Base-by-base conservation (phyloP, 2,113 vertebrate genomes). In the Chunga burmeisteri region DNA sequence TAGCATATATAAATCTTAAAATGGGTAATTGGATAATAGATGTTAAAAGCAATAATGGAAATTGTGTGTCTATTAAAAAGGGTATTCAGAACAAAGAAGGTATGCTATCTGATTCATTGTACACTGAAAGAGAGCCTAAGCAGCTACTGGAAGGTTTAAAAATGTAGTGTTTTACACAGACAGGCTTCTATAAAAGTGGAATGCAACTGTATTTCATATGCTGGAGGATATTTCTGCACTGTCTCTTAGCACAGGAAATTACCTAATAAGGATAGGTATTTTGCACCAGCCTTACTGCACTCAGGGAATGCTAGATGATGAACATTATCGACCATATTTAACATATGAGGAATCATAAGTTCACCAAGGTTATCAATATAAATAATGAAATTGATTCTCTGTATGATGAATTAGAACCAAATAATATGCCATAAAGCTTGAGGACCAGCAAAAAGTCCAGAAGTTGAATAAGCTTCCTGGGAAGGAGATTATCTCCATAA, bases 201-300 rank as follows among this genome's bases (percentile, higher is more conserved):
- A 68, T 87, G 22, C 56, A 73, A 66, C 42, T 38, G 1, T 88
- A 65, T 92, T 93, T 94, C 79, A n/a, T 66, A 70, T 1, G 3
- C 49, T 80, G 55, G 44, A 72, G 70, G 81, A 67, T 65, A 94
- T 79, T 89, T 91, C 81, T 78, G 36, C 2, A 3, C 27, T 53
- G 59, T 36, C 63, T 86, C 72, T 87, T 75, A 88, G 74, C 38
- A 91, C 78, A 96, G 91, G 89, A 95, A 91, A 89, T 96, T 91
- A 68, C 94, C 91, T 95, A 97, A 94, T 94, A 94, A 93, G 91
- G 95, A 46, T 22, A 91, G 53, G 73, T 91, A 42, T 32, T 70
- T 70, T 47, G 66, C 62, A 66, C n/a, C 21, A 73, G 70, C 22
- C 78, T 80, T 38, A 62, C 62, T 73, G 62, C 50, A 26, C 12